Evolutionary conservation across 2,797 vertebrate genomes (phyloP), one percentile per base, ranked within the genome.

Genomic region (Hippoglossus hippoglossus): DNA sequence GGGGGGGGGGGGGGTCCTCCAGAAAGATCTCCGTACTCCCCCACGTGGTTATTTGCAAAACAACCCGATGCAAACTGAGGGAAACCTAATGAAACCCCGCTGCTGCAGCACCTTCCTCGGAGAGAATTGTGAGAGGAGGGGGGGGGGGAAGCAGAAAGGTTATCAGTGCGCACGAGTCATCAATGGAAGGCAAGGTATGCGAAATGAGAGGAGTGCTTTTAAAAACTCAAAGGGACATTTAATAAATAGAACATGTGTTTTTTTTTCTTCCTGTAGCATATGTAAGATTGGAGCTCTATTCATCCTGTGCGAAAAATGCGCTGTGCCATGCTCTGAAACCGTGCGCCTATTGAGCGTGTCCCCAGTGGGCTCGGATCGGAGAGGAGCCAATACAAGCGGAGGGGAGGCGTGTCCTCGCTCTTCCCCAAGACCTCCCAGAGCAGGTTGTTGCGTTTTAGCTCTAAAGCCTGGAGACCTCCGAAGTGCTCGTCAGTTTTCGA

Each of bases 391-490:
- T 98, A 76, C 95, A 92, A 81, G 82, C 87, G 67, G 81, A 89
- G 82, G 74, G 93, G 86, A 66, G 95, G 95, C 94, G 96, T 95
- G 95, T 94, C 94, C 78, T 92, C 83, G 44, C 89, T 91, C 84
- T 89, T 89, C 90, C 77, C 85, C 89, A 84, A 91, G 93, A 92
- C 93, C 92, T 94, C 95, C 92, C 94, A 91, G 89, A 93, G 95
- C 93, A 93, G 93, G 93, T 93, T 94, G 94, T 93, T 94, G 94
- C 94, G 92, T 92, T 93, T 88, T 85, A 86, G 93, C 95, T 97
- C 95, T 98, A 98, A 97, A 98, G 96, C 96, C 88, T 91, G 88
- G 92, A 94, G 94, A 96, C 91, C 94, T 93, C 93, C 90, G 86
- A 92, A 93, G 94, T 86, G 91, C 91, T 90, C 91, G 93, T 93